Percentiles rank a stretch among this genome's conserved stretches.
Evolutionary conservation across 2,797 vertebrate genomes (phyloP).

Genomic region (Leptoclinus maculatus): DNA sequence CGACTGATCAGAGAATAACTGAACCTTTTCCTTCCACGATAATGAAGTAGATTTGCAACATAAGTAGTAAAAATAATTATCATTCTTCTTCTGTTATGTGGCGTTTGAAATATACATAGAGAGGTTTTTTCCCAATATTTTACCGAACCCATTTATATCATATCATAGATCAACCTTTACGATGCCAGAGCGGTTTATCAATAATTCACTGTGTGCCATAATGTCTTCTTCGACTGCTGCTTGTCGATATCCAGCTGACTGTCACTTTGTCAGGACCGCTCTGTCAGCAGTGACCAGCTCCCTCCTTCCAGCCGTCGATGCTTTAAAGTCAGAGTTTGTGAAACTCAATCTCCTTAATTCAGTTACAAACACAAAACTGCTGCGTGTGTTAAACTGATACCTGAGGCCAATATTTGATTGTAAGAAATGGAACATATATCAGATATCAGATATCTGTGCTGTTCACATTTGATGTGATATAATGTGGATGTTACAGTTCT

Average conservation of each 20-base stretch:
- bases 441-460: background rate
- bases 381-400: background rate
- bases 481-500: background rate
- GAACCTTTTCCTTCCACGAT: background rate
- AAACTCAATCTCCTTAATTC: conserved; percentile 13
- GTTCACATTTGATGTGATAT: background rate
- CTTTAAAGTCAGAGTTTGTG: conserved; percentile 9
- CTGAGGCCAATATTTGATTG: background rate
- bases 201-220: conserved; percentile 9
- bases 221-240: background rate
- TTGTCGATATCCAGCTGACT: background rate
- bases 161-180: background rate
- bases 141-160: background rate
- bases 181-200: conserved; percentile 3
- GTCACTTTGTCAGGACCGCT: conserved; percentile 7
- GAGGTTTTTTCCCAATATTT: background rate
- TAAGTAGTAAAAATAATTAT: background rate
- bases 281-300: conserved; percentile 7
- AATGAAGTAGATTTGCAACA: background rate
- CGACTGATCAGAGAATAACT: background rate
- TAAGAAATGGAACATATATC: background rate
- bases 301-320: background rate
- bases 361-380: conserved; percentile 1
- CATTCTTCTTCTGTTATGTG: background rate
- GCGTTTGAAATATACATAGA: background rate